These are phyloP conservation scores for Neolamprologus devosi DNA, from an alignment of 2,113 vertebrate species.

Conservation along the genomic window DNA sequence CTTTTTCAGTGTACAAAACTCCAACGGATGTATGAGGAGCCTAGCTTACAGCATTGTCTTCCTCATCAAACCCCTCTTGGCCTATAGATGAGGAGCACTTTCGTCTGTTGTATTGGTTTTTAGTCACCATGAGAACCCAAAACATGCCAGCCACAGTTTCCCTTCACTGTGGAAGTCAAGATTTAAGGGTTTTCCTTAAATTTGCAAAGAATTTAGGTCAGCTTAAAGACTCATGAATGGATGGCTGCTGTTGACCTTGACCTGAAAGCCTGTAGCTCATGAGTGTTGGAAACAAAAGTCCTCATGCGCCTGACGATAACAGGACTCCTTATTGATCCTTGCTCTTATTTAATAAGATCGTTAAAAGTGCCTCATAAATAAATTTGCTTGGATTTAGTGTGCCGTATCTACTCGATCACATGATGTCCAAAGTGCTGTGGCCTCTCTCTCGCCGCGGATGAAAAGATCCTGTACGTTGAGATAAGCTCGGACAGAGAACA, in stretches of 20 bases:
- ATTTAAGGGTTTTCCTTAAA: background rate
- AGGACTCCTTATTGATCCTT: background rate
- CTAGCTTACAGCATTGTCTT: background rate
- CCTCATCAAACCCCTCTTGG: background rate
- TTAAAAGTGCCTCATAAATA: conserved; percentile 20
- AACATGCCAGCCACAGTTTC: background rate
- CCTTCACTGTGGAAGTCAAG: background rate
- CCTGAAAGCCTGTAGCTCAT: background rate
- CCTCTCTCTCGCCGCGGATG: background rate
- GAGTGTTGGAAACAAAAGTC: accelerated
- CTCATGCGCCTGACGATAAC: background rate
- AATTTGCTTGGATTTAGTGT: background rate
- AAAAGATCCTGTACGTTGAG: conserved; percentile 6
- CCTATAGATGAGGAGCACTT: background rate
- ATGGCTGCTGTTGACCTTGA: background rate
- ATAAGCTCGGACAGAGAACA: conserved; percentile 14
- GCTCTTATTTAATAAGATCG: background rate
- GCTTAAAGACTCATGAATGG: accelerated
- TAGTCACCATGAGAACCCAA: accelerated
- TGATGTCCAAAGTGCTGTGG: conserved; percentile 41
- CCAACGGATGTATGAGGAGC: accelerated
- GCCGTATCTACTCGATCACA: background rate
- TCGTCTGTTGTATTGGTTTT: background rate
- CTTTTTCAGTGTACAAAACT: background rate
- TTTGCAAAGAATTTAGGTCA: background rate